A percentile compares a stretch with the other conserved stretches of the same genome.
These are phyloP conservation scores for Tapirus terrestris DNA, from an alignment of 2,113 vertebrate genomes.

Conservation along the genomic window DNA sequence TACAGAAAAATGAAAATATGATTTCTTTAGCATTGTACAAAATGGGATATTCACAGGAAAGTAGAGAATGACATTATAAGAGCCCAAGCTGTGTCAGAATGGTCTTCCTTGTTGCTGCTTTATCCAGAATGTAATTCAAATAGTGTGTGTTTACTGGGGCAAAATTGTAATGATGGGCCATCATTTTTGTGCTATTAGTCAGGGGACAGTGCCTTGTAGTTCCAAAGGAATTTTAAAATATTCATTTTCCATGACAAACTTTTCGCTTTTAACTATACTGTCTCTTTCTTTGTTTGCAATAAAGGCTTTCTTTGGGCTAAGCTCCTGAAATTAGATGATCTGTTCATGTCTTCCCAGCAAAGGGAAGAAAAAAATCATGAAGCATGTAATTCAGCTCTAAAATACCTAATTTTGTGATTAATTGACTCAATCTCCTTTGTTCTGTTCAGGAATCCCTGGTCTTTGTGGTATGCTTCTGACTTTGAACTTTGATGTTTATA, in stretches of 20 bases:
- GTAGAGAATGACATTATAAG: slow-evolving; percentile 70
- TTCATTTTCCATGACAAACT: slow-evolving; percentile 50
- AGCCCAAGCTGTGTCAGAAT: slow-evolving; percentile 57
- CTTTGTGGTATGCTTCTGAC: slow-evolving; percentile 9
- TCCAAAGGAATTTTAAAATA: slow-evolving; percentile 63
- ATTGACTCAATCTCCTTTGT: slow-evolving; percentile 12
- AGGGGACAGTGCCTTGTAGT: not conserved
- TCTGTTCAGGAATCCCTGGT: not conserved
- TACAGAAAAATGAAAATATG: slow-evolving; percentile 77
- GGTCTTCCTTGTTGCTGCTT: not conserved
- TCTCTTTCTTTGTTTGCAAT: slow-evolving; percentile 15
- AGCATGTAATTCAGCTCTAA: not conserved
- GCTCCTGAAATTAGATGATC: not conserved
- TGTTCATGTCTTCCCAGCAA: not conserved
- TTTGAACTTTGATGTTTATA: slow-evolving; percentile 44
- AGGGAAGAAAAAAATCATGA: not conserved
- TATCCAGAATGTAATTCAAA: slow-evolving; percentile 34
- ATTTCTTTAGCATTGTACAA: slow-evolving; percentile 77
- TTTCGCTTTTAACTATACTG: not conserved
- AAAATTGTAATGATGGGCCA: not conserved
- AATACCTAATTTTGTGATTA: slow-evolving; percentile 35
- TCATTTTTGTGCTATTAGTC: slow-evolving; percentile 32
- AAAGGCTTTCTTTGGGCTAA: slow-evolving; percentile 48
- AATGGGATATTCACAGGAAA: slow-evolving; percentile 76
- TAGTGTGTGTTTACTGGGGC: not conserved